Conservation (phyloP, 2,797 vertebrate genomes). For the Takifugu rubripes region DNA sequence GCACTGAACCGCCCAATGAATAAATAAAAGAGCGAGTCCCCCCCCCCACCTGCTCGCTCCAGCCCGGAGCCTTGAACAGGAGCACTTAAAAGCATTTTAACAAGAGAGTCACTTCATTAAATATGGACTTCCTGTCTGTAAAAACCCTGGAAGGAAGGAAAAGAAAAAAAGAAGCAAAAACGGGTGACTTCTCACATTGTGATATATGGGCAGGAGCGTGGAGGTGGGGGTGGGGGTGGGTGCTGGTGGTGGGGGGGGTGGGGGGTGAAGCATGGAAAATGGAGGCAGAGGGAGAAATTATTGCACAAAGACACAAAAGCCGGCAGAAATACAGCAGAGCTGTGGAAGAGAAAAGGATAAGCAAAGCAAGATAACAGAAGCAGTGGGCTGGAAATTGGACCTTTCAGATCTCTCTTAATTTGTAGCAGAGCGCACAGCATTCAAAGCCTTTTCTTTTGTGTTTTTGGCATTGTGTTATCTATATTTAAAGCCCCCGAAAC, state of each 20-base stretch:
- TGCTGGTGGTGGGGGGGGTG: not conserved
- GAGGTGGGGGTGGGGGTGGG: slow-evolving; percentile 2
- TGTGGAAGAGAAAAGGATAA: slow-evolving; percentile 24
- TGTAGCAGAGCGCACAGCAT: slow-evolving; percentile 21
- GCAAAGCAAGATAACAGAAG: slow-evolving; percentile 47
- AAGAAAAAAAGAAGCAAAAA: not conserved
- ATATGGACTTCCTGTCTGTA: slow-evolving; percentile 77
- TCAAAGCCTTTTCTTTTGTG: slow-evolving; percentile 33
- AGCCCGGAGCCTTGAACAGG: slow-evolving; percentile 68
- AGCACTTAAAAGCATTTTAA: slow-evolving; percentile 81
- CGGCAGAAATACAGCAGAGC: slow-evolving; percentile 40
- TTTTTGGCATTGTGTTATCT: slow-evolving; percentile 16
- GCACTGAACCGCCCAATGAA: slow-evolving; percentile 77
- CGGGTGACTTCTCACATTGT: slow-evolving; percentile 55
- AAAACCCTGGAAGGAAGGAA: slow-evolving; percentile 44
- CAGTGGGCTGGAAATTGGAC: slow-evolving; percentile 51
- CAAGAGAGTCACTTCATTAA: slow-evolving; percentile 82
- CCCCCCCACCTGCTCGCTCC: slow-evolving; percentile 36
- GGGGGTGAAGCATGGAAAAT: not conserved
- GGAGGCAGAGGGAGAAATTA: slow-evolving; percentile 35
- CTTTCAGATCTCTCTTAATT: slow-evolving; percentile 41
- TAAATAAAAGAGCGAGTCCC: slow-evolving; percentile 76
- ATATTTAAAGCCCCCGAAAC: slow-evolving; percentile 17
- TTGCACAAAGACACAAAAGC: slow-evolving; percentile 46
- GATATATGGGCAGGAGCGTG: slow-evolving; percentile 36